Evolutionary conservation across 2,797 vertebrate genomes (phyloP).

Genomic region (Thamnophis elegans): DNA sequence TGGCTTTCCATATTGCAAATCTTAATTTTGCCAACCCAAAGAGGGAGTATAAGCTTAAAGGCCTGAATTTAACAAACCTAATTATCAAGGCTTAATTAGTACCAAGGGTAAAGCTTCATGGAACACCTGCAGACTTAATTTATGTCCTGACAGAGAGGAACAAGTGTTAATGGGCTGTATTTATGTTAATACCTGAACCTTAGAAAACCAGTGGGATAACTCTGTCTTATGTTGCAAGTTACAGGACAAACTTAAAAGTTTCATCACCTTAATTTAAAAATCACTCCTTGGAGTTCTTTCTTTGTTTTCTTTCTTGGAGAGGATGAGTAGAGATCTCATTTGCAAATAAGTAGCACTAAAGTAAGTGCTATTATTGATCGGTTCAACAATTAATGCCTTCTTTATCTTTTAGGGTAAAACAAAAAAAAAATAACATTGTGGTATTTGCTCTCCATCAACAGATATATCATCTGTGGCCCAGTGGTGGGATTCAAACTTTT

Average conservation of each 20-base stretch:
- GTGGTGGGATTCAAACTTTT: too few relatives aligned
- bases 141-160: constrained; percentile 99
- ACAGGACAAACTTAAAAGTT: constrained; percentile 74
- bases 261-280: constrained; percentile 66
- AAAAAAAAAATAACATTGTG: neutral
- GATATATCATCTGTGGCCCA: too few relatives aligned
- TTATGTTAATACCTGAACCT: constrained; percentile 97
- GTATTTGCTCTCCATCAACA: neutral
- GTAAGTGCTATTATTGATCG: constrained; percentile 10
- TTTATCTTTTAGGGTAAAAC: neutral
- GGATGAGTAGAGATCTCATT: neutral
- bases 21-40: constrained; percentile 73
- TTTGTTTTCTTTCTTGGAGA: constrained; percentile 6
- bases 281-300: constrained; percentile 59
- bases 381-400: neutral
- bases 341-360: constrained; percentile 33
- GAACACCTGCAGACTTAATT: constrained; percentile 99
- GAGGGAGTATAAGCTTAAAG: constrained; percentile 84
- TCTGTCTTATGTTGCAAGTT: constrained; percentile 68
- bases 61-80: constrained; percentile 99
- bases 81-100: constrained; percentile 99
- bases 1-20: constrained; percentile 57
- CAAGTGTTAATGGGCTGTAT: constrained; percentile 99
- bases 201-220: constrained; percentile 75
- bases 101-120: constrained; percentile 98